phyloP scores from a whole-genome alignment of 2,797 vertebrate species.

The Acanthiza pusilla region DNA sequence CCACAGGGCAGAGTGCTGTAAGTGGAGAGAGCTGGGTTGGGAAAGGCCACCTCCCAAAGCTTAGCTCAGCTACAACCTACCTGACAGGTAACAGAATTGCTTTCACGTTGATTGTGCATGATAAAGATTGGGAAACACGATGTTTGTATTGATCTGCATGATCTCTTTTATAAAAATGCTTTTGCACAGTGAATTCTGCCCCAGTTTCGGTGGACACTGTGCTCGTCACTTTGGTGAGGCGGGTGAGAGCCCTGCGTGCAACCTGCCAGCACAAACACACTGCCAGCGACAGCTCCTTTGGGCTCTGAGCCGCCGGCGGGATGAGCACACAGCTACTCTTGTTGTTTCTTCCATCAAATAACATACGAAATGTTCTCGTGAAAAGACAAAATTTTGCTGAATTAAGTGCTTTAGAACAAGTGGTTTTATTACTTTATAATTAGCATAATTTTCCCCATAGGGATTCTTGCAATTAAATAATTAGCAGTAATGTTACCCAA shows the following conservation, averaged over 20 bases:
- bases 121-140: background rate
- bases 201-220: background rate
- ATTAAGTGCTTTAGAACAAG: conserved; percentile 69
- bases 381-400: conserved; percentile 65
- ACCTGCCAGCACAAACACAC: background rate
- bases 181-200: background rate
- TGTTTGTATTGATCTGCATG: background rate
- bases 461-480: conserved; percentile 79
- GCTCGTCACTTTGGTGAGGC: background rate
- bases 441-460: conserved; percentile 68
- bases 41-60: background rate
- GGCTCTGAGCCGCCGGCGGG: background rate
- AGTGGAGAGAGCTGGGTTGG: background rate
- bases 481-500: conserved; percentile 72
- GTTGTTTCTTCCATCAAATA: background rate
- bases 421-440: conserved; percentile 74
- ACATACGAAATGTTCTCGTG: background rate
- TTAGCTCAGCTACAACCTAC: background rate
- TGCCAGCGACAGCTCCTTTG: background rate
- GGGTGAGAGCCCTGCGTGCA: background rate
- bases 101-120: rapidly evolving
- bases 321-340: background rate
- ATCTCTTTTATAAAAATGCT: background rate
- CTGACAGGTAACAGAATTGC: background rate
- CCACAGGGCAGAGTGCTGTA: background rate